Conservation (phyloP, 2,888 invertebrate species). For the Diarsia mendica region DNA sequence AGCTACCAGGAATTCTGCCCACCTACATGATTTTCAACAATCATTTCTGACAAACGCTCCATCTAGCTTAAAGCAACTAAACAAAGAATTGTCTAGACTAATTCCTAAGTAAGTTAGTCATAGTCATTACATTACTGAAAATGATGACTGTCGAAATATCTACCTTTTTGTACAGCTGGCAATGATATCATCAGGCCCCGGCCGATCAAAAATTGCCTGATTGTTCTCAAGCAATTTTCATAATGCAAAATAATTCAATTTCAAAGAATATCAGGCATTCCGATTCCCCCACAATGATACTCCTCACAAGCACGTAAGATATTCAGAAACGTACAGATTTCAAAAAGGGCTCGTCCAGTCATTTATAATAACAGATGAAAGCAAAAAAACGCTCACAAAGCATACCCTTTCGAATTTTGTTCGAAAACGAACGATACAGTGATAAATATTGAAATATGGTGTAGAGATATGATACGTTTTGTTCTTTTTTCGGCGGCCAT, state of each 20-base stretch:
- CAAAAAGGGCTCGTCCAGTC: conserved; percentile 78
- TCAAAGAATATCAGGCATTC: conserved; percentile 27
- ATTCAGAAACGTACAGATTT: conserved; percentile 83
- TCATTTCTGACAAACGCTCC: not conserved
- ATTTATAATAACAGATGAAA: conserved; percentile 86
- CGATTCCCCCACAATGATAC: conserved; percentile 32
- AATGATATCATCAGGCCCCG: conserved; percentile 11
- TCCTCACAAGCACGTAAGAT: conserved; percentile 68
- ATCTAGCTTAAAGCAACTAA: not conserved
- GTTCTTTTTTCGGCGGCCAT: conserved; percentile 70
- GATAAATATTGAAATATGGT: conserved; percentile 90
- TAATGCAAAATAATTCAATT: conserved; percentile 17
- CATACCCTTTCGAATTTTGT: conserved; percentile 85
- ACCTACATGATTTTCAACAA: not conserved
- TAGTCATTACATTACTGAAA: conserved; percentile 14
- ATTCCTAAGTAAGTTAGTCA: conserved; percentile 11
- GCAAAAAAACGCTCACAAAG: conserved; percentile 70
- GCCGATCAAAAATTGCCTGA: not conserved
- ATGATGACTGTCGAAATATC: conserved; percentile 11
- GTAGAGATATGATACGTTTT: conserved; percentile 85
- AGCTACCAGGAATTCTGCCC: conserved; percentile 15
- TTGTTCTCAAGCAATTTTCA: conserved; percentile 15
- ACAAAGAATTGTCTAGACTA: not conserved
- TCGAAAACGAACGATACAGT: conserved; percentile 88
- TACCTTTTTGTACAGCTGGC: not conserved